A percentile compares a stretch with the other conserved stretches of the same genome.
Conservation (phyloP, 2,797 vertebrate genomes). For the Heliangelus exortis region DNA sequence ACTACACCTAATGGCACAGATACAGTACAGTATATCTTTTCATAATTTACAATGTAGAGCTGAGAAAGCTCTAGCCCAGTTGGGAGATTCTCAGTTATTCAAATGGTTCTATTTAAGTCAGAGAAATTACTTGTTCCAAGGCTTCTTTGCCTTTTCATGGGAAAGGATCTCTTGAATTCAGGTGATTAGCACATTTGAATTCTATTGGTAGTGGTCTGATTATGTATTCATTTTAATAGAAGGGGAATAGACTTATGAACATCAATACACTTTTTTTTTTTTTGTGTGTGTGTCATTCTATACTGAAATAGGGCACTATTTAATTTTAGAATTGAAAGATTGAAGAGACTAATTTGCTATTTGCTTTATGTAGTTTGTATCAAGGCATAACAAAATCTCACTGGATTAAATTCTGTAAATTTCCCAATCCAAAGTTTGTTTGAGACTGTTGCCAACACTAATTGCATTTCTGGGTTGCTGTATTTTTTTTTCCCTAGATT, state of each 20-base stretch:
- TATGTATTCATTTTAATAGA: slow-evolving; percentile 2
- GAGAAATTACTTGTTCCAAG: neutral
- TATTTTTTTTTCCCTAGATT: slow-evolving; percentile 6
- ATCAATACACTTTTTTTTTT: slow-evolving; percentile 15
- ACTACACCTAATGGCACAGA: neutral
- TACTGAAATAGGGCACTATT: neutral
- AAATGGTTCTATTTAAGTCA: slow-evolving; percentile 48
- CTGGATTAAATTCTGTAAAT: slow-evolving; percentile 64
- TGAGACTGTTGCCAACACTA: slow-evolving; percentile 61
- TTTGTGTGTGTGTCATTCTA: neutral
- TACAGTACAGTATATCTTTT: slow-evolving; percentile 12
- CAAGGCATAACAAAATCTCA: slow-evolving; percentile 69
- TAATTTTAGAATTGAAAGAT: slow-evolving; percentile 48
- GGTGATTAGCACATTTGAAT: slow-evolving; percentile 38
- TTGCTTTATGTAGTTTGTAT: slow-evolving; percentile 65
- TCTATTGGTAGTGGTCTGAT: slow-evolving; percentile 44
- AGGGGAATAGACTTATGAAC: slow-evolving; percentile 44
- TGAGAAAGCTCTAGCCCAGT: slow-evolving; percentile 1
- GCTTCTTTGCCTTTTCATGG: slow-evolving; percentile 26
- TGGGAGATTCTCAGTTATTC: slow-evolving; percentile 13
- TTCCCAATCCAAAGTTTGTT: slow-evolving; percentile 66
- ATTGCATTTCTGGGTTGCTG: slow-evolving; percentile 48
- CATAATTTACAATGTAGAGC: slow-evolving; percentile 22
- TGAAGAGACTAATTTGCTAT: slow-evolving; percentile 67
- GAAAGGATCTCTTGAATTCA: slow-evolving; percentile 36